phyloP scores from a whole-genome alignment of 2,113 vertebrate species.

The Laticauda laticaudata region DNA sequence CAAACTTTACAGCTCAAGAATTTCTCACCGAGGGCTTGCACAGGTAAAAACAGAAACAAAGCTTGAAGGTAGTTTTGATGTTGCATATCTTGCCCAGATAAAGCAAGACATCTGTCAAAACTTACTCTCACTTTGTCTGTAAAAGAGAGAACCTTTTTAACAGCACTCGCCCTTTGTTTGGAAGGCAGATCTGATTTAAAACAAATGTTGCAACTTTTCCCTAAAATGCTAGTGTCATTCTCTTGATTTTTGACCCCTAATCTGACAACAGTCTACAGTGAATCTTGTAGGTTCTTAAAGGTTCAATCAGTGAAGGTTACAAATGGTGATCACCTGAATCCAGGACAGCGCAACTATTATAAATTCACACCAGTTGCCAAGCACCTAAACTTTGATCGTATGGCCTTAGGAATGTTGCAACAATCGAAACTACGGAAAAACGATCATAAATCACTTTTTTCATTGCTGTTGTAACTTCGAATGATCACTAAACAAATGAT shows the following conservation, averaged over 20 bases:
- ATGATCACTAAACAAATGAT: background rate
- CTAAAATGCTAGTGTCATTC: background rate
- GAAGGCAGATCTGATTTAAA: background rate
- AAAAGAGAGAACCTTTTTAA: background rate
- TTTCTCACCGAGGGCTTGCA: background rate
- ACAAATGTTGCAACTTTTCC: background rate
- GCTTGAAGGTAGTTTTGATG: background rate
- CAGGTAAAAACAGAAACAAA: background rate
- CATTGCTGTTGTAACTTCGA: background rate
- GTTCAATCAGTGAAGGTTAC: background rate
- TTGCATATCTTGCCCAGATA: background rate
- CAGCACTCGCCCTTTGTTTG: background rate
- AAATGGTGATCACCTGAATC: background rate
- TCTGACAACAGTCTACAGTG: background rate
- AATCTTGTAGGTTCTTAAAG: background rate
- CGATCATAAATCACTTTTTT: background rate
- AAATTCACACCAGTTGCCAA: too few species aligned
- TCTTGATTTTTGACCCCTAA: background rate
- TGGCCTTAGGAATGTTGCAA: too few species aligned
- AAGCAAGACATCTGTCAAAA: background rate
- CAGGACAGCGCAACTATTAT: too few species aligned
- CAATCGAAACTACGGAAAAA: too few species aligned
- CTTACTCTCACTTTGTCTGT: background rate
- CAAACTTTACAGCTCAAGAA: background rate
- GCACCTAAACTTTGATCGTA: too few species aligned